These are phyloP conservation scores for Diplodus sargus DNA, from an alignment of 2,797 vertebrate species.

Conservation along the genomic window DNA sequence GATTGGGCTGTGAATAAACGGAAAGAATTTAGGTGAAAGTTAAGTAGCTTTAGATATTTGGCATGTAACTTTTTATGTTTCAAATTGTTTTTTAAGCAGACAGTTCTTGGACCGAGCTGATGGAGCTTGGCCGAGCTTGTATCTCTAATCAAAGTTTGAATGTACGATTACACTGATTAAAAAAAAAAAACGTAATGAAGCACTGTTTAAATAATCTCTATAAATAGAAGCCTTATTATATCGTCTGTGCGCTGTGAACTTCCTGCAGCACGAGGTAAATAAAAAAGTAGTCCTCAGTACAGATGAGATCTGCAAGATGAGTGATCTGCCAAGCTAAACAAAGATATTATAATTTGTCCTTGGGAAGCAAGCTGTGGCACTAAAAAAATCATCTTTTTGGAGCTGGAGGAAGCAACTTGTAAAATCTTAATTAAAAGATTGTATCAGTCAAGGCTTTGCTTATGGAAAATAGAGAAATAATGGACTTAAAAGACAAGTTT, in stretches of 20 bases:
- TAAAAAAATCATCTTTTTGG: constrained; percentile 55
- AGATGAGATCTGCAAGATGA: constrained; percentile 64
- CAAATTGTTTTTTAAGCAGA: constrained; percentile 16
- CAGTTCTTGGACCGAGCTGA: constrained; percentile 6
- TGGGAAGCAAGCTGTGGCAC: constrained; percentile 61
- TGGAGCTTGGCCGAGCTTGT: constrained; percentile 3
- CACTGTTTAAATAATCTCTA: not conserved
- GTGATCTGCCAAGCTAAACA: constrained; percentile 68
- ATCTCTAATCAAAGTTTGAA: constrained; percentile 29
- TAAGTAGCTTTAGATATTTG: constrained; percentile 2
- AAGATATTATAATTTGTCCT: constrained; percentile 75
- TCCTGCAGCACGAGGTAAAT: constrained; percentile 54
- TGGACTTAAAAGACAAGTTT: constrained; percentile 81
- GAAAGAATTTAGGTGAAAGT: not conserved
- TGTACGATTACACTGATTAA: constrained; percentile 2
- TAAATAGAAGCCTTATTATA: constrained; percentile 18
- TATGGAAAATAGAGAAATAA: constrained; percentile 81
- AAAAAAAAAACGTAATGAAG: constrained; percentile 2
- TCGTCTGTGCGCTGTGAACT: constrained; percentile 17
- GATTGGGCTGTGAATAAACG: constrained; percentile 3
- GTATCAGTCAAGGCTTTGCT: constrained; percentile 78
- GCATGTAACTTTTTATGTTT: constrained; percentile 21
- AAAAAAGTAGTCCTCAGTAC: constrained; percentile 30
- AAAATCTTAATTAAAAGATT: constrained; percentile 87
- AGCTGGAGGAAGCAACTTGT: constrained; percentile 77